phyloP scores from a whole-genome alignment of 2,113 vertebrate species.

The Pachycephala philippinensis region DNA sequence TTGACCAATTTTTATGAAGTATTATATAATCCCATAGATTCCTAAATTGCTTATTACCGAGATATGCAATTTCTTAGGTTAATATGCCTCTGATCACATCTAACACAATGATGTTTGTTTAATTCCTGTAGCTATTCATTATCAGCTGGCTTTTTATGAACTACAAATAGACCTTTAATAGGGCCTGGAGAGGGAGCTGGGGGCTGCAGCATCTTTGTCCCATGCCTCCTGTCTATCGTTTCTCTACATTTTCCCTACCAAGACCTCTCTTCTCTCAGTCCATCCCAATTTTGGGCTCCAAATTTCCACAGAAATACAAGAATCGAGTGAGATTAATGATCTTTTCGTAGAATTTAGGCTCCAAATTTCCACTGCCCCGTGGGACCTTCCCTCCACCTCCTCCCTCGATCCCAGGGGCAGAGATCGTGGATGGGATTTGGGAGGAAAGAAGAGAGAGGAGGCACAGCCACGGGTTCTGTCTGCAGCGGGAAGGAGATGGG shows the following conservation, averaged over 20 bases:
- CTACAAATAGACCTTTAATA: background rate
- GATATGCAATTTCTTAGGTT: background rate
- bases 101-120: background rate
- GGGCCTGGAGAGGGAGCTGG: background rate
- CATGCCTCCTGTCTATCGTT: accelerated
- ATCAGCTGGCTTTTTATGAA: background rate
- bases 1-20: background rate
- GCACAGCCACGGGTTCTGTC: background rate
- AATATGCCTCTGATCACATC: background rate
- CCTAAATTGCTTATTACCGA: background rate
- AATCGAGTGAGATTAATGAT: background rate
- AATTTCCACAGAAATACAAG: background rate
- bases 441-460: background rate
- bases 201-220: background rate
- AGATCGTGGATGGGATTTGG: background rate
- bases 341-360: background rate
- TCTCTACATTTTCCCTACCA: background rate
- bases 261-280: background rate
- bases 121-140: background rate
- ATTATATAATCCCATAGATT: background rate
- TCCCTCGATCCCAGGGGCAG: accelerated
- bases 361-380: accelerated
- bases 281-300: background rate
- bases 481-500: background rate
- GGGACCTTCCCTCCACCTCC: background rate